Evolutionary conservation across 2,113 vertebrate genomes (phyloP).

Genomic region (Bos javanicus): DNA sequence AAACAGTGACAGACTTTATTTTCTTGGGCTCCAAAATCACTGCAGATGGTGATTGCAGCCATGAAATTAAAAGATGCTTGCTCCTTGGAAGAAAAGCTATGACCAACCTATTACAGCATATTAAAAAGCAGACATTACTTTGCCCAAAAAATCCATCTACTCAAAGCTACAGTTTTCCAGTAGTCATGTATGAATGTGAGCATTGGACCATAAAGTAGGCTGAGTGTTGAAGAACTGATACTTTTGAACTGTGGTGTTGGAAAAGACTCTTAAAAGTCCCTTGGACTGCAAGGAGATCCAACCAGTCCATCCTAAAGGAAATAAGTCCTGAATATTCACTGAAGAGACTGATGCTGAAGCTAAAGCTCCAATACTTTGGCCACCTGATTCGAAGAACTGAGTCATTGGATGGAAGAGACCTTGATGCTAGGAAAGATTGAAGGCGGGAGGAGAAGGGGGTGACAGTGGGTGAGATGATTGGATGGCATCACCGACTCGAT

Average conservation of each 20-base stretch:
- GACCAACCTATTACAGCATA: background rate
- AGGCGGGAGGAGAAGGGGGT: background rate
- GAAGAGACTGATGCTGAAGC: background rate
- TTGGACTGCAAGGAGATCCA: background rate
- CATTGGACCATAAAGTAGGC: background rate
- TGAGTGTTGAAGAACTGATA: background rate
- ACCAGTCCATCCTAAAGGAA: background rate
- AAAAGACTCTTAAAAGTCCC: background rate
- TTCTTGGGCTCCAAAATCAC: background rate
- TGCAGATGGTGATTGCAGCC: background rate
- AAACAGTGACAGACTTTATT: background rate
- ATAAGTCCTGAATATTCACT: background rate
- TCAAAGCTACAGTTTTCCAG: background rate
- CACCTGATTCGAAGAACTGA: background rate
- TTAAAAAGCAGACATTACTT: background rate
- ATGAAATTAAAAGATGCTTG: background rate
- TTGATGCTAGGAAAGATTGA: background rate
- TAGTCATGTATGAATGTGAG: background rate
- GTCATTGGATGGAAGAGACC: background rate
- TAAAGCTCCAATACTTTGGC: background rate
- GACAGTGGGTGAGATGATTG: background rate
- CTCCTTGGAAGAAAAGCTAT: background rate
- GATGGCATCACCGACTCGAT: background rate
- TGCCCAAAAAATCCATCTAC: background rate
- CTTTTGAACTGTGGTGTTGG: background rate